These are phyloP conservation scores for Neopelma chrysocephalum DNA, from an alignment of 2,797 vertebrate genomes.

Conservation along the genomic window DNA sequence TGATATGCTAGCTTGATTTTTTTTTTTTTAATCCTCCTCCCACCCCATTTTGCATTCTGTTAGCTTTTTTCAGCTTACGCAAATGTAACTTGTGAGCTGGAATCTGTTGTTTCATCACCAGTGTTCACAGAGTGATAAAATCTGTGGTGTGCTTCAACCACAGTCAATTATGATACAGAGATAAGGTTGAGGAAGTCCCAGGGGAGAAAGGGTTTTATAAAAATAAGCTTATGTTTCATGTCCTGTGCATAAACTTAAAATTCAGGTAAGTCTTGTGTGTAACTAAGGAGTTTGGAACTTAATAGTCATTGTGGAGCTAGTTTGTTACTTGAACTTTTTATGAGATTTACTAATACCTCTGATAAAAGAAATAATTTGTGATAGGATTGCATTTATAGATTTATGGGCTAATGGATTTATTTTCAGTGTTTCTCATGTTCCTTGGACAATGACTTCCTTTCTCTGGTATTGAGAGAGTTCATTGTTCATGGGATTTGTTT, in stretches of 20 bases:
- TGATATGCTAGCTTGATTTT: neutral
- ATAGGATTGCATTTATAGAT: neutral
- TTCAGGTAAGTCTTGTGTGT: neutral
- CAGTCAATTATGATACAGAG: neutral
- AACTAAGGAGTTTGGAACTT: neutral
- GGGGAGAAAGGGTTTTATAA: neutral
- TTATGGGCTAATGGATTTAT: neutral
- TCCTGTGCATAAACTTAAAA: neutral
- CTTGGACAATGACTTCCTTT: neutral
- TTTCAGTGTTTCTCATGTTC: neutral
- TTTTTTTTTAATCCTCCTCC: neutral
- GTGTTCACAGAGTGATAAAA: neutral
- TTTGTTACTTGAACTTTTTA: neutral
- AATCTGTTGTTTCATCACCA: neutral
- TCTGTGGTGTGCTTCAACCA: neutral
- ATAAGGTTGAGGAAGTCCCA: neutral
- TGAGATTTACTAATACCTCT: neutral
- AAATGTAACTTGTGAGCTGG: neutral
- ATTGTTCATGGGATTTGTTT: neutral
- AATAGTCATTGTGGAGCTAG: neutral
- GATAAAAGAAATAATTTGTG: neutral
- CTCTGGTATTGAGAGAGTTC: neutral
- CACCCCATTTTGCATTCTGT: neutral
- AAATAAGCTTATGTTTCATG: neutral
- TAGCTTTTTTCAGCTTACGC: neutral